Evolutionary conservation across 2,888 invertebrate species (phyloP), one percentile per base, ranked within the genome.

Genomic region (Lasioglossum oenotherae): DNA sequence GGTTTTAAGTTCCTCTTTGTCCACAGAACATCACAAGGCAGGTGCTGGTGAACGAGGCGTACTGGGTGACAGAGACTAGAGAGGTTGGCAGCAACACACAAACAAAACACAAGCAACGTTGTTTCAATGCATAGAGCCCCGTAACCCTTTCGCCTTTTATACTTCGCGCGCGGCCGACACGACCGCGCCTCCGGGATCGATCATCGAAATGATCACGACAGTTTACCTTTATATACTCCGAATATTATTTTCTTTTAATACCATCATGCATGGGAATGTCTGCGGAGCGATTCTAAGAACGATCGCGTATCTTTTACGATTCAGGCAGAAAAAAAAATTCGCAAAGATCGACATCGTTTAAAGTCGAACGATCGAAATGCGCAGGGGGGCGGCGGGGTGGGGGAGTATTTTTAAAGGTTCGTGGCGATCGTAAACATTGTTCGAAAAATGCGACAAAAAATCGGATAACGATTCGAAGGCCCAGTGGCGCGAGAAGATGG

Each of bases 21-120:
- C 97, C 97, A 96, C 98, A 98, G 98, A 98, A 98, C 97, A 98
- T 98, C 97, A 98, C 98, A 96, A 98, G 98, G 97, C 97, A 98
- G 97, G 97, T 98, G 96, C 98, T 98, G 97, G 97, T 98, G 97
- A 98, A 98, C 97, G 98, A 98, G 97, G 98, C 98, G 95, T 97
- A 97, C 96, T 98, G 98, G 98, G 98, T 98, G 96, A 97, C 97
- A 96, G 97, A 98, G 96, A 98, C 98, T 96, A 97, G 97, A 97
- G 98, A 98, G 98, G 98, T 98, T 98, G 97, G 96, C 96, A 96
- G 96, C 96, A 92, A 93, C 90, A 79, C 49, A 49, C 69, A 91
- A 89, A 84, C 87, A 89, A 87, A 92, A 89, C 88, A 88, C 89
- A 89, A 90, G 86, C 91, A 94, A 93, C 93, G 91, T 94, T 95